Base-by-base conservation (phyloP, 2,113 vertebrate species). In the Carassius gibelio region DNA sequence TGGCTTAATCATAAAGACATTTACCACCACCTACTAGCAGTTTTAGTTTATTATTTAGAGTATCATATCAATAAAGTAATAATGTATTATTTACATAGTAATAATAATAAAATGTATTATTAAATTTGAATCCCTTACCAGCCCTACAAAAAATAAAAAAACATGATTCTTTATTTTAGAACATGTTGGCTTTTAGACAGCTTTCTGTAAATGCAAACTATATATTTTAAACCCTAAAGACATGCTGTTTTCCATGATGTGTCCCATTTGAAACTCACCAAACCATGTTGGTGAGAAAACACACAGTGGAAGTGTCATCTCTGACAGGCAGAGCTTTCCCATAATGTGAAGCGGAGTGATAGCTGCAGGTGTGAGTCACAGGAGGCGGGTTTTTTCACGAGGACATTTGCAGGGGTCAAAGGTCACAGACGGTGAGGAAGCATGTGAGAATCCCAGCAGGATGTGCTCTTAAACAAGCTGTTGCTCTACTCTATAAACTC, bases 351-450 rank as follows among this genome's bases (percentile, higher is more conserved):
- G 21, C 26, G 21, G 87, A 81, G 38, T 62, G 83, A 88, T 50
- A 50, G 59, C 52, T 72, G 64, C 72, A 84, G 85, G 71, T 81
- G 81, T 38, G 62, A 62, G 38, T 80, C 68, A 23, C 76, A 42
- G 61, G 84, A 83, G 74, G 19, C 26, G 19, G 21, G n/a, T 82
- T 68, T 72, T 83, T 59, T 72, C 21, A 72, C 30, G 3, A 30
- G 81, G 23, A 69, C 66, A 62, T 81, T 74, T 64, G 34, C 34
- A 68, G 21, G 48, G 84, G 76, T 86, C 82, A 88, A 21, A 81
- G 69, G 71, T 81, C 77, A 82, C 45, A 75, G 19, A 69, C 2
- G n/a, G 45, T 77, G 36, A 77, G 64, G 19, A 71, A 72, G 59
- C 10, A 8, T 23, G 52, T 1, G 59, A 86, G 30, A 48, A 9